These are phyloP conservation scores for Chironomus tepperi DNA, from an alignment of 1,140 invertebrate species.

Conservation along the genomic window DNA sequence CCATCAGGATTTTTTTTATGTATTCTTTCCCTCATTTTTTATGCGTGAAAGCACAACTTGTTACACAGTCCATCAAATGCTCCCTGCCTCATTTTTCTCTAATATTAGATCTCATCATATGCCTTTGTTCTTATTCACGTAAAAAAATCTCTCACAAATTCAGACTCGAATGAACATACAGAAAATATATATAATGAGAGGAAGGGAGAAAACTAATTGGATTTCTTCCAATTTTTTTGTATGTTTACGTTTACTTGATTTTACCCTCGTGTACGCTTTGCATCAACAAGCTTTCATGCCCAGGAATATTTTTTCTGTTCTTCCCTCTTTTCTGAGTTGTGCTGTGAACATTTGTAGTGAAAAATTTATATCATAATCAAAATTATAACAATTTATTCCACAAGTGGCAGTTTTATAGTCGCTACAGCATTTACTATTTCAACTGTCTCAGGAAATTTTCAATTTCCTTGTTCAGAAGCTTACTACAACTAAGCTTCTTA, in stretches of 20 bases:
- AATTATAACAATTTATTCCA: too few species aligned
- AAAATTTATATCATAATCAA: too few species aligned
- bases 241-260: constrained; percentile 13
- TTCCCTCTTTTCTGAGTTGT: too few species aligned
- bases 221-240: not conserved
- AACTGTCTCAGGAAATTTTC: too few species aligned
- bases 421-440: too few species aligned
- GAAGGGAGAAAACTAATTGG: constrained; percentile 12
- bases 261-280: not conserved
- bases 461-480: too few species aligned
- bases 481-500: too few species aligned
- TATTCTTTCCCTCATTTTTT: not conserved
- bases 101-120: not conserved
- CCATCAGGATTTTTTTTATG: not conserved
- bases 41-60: not conserved
- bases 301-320: too few species aligned
- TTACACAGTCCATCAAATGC: not conserved
- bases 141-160: not conserved
- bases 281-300: not conserved
- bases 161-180: not conserved
- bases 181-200: not conserved
- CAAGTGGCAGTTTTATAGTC: too few species aligned
- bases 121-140: not conserved
- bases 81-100: not conserved
- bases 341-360: too few species aligned